Percentiles rank a stretch among this genome's conserved stretches.
These are phyloP conservation scores for Bombyx huttoni DNA, from an alignment of 2,888 invertebrate genomes.

Conservation along the genomic window DNA sequence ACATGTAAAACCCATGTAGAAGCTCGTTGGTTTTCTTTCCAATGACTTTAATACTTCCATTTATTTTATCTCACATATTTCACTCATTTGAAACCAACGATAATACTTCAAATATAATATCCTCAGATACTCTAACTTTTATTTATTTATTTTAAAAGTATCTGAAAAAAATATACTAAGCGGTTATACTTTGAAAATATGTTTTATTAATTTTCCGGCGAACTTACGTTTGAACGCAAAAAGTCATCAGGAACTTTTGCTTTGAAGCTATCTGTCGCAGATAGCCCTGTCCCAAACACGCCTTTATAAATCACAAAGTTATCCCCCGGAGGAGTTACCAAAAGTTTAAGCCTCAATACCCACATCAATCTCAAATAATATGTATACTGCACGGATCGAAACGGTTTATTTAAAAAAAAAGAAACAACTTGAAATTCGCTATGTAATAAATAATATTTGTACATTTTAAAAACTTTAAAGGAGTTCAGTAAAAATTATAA, in stretches of 20 bases:
- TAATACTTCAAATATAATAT: too few relatives aligned
- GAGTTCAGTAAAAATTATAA: too few relatives aligned
- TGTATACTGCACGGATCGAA: conserved; percentile 18
- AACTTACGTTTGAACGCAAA: neutral
- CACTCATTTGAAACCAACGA: too few relatives aligned
- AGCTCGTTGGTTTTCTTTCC: neutral
- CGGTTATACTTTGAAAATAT: neutral
- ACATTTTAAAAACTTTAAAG: too few relatives aligned
- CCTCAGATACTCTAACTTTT: too few relatives aligned
- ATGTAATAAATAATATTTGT: neutral
- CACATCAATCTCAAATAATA: conserved; percentile 42
- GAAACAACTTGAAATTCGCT: neutral
- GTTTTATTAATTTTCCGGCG: conserved; percentile 4
- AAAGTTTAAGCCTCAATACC: conserved; percentile 31
- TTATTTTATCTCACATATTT: too few relatives aligned
- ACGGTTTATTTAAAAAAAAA: too few relatives aligned
- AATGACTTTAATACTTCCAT: neutral
- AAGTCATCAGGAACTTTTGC: conserved; percentile 21
- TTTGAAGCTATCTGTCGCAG: conserved; percentile 24
- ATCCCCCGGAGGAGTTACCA: conserved; percentile 24
- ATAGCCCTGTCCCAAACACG: conserved; percentile 29
- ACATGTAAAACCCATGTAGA: neutral
- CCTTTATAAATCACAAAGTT: conserved; percentile 45
- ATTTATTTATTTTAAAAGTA: too few relatives aligned
- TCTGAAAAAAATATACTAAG: neutral